Base-by-base conservation (phyloP, 1,140 invertebrate species). In the Apolygus lucorum region DNA sequence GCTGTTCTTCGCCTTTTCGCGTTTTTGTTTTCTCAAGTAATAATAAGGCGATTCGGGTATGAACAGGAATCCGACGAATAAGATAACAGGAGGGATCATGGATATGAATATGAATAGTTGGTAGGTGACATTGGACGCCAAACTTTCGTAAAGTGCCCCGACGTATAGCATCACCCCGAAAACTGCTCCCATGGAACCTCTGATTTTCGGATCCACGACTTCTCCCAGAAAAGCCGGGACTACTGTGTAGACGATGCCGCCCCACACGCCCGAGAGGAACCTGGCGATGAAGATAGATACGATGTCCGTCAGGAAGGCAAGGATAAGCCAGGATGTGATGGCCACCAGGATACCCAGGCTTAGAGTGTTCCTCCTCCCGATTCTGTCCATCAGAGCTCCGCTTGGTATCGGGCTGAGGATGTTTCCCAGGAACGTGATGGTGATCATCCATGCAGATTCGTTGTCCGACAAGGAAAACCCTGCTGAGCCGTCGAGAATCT, bases 31-130 rank as follows among this genome's bases (percentile, higher is more conserved):
- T 2, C 79, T 78, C 0, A 91, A 78, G 49, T 88, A 80, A 71
- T 84, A 91, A 67, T 86, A 87, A 0, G 93, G 93, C 34, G 90
- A 89, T 76, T 96, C 93, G 0, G 92, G 92, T 80, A 93, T 87
- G 62, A 87, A 84, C 2, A 84, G 64, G 79, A 90, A 88, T 72
- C 87, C 85, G 0, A 83, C 66, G 0, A 89, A 73, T 77, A 92
- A 88, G 0, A 86, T 26, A 0, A 85, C 73, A 0, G 87, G 87
- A 34, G 88, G 75, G 0, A 82, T 52, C 0, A 84, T 83, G 65
- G 88, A 89, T 25, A 87, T 74, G 1, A 88, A 76, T 4, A 88
- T 88, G 26, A 95, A 78, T 0, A 79, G 77, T 1, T 79, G 76
- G 79, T 93, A 93, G 17, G 34, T 4, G 0, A 90, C 81, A 73